Conservation (phyloP, 2,113 vertebrate species). For the Corapipo altera region DNA sequence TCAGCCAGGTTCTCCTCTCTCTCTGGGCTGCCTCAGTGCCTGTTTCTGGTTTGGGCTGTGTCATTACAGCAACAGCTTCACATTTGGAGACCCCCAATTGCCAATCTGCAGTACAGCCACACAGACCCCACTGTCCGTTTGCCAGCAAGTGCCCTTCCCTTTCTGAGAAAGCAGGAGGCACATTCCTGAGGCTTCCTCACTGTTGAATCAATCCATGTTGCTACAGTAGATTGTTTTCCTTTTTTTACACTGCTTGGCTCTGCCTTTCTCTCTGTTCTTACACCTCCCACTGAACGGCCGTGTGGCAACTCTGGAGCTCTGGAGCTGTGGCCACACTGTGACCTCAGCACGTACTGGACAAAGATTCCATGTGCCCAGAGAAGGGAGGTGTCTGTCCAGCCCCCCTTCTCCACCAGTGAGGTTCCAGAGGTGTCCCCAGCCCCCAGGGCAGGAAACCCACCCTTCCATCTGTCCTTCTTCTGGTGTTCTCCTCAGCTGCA, state of each 20-base stretch:
- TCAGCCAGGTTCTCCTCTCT: neutral
- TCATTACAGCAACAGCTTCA: no score
- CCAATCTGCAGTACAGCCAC: neutral
- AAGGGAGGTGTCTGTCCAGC: neutral
- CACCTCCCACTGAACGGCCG: neutral
- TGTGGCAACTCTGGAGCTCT: accelerated
- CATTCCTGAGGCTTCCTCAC: neutral
- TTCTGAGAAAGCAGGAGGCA: neutral
- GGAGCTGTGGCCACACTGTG: accelerated
- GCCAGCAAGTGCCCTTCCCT: neutral
- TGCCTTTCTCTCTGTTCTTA: neutral
- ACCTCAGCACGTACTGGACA: accelerated
- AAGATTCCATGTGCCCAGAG: neutral
- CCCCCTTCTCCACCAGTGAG: neutral
- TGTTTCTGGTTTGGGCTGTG: accelerated
- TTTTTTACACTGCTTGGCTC: neutral
- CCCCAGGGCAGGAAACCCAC: neutral
- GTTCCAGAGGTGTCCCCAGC: neutral
- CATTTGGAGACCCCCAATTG: accelerated
- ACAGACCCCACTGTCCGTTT: accelerated
- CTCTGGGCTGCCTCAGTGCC: neutral
- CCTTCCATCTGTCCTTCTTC: neutral
- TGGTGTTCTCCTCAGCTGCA: neutral
- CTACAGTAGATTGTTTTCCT: neutral
- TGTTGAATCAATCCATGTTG: accelerated